A percentile compares a stretch with the other conserved stretches of the same genome.
These are phyloP conservation scores for Leptocoma aspasia DNA, from an alignment of 2,113 vertebrate species.

Conservation along the genomic window DNA sequence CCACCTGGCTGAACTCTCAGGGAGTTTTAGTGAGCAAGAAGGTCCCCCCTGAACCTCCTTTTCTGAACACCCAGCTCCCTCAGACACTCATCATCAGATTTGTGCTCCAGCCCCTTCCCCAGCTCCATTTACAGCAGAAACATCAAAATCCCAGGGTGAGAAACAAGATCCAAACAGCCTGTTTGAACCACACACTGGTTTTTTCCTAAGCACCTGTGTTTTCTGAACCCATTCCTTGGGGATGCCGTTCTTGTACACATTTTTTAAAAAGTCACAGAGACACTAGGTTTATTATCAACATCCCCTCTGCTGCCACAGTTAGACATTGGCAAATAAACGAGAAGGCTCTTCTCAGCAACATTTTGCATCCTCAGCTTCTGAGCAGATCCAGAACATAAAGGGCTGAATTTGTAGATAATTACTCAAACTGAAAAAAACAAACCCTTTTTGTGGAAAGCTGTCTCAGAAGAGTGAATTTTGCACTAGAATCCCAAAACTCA, in stretches of 20 bases:
- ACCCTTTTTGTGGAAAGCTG: background rate
- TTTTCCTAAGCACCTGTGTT: background rate
- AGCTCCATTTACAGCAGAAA: background rate
- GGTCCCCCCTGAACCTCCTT: background rate
- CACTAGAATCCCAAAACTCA: background rate
- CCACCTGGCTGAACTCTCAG: background rate
- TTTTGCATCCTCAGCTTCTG: background rate
- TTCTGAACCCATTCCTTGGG: background rate
- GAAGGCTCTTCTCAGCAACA: background rate
- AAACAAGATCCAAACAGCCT: background rate
- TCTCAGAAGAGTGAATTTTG: background rate
- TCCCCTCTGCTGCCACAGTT: background rate
- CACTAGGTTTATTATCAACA: background rate
- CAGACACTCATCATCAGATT: background rate
- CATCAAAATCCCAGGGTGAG: background rate
- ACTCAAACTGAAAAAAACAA: background rate
- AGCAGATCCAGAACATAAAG: background rate
- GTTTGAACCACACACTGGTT: background rate
- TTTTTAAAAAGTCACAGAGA: background rate
- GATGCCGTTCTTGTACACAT: background rate
- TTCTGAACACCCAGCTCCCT: background rate
- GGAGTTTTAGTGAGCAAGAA: background rate
- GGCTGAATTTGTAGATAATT: background rate
- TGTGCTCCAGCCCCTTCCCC: background rate
- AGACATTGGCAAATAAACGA: background rate